Evolutionary conservation across 1,140 invertebrate genomes (phyloP), one percentile per base, ranked within the genome.

Genomic region (Rhopalosiphum maidis): DNA sequence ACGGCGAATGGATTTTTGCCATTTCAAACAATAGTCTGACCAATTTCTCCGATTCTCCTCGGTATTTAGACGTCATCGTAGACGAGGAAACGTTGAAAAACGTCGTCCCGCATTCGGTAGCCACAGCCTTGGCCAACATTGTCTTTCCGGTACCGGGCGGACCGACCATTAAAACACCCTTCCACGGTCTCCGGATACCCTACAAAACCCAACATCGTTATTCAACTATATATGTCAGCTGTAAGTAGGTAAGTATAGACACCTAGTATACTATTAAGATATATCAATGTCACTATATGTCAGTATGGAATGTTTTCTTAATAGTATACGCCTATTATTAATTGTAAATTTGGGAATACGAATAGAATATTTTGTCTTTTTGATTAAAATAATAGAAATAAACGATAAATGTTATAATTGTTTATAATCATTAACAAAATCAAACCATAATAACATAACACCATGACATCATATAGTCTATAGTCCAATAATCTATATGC

Each of bases 51-150:
- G 97, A 97, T 95, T 97, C 97, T n/a, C 97, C 97, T 55, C 97
- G 95, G 94, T 96, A 97, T 94, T 97, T 97, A n/a, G 97, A 97
- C 15, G 96, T 97, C 7, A 97, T 95, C n/a, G 96, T 96, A 9
- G 97, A 97, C 7, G 96, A 96, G 9, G 96, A 96, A 41, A 97
- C 96, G 94, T 97, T 97, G 95, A 97, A 97, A 94, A 97, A 97
- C 6, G 97, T 97, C 22, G 97, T 97, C 41, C 96, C 96, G 95
- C 97, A 97, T 95, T 97, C 97, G 0, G 97, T 99, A 43, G 99
- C 99, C 0, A 99, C 99, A 87, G 99, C 99, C 96, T 99, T 99
- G 2, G 99, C 99, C 46, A 99, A 95, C 60, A 99, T 96, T 2
- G 99, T 99, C 96, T 99, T 99, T 3, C 99, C 99, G 88, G 99